These are phyloP conservation scores for Ammodytes dubius DNA, from an alignment of 2,113 vertebrate species.

Conservation along the genomic window DNA sequence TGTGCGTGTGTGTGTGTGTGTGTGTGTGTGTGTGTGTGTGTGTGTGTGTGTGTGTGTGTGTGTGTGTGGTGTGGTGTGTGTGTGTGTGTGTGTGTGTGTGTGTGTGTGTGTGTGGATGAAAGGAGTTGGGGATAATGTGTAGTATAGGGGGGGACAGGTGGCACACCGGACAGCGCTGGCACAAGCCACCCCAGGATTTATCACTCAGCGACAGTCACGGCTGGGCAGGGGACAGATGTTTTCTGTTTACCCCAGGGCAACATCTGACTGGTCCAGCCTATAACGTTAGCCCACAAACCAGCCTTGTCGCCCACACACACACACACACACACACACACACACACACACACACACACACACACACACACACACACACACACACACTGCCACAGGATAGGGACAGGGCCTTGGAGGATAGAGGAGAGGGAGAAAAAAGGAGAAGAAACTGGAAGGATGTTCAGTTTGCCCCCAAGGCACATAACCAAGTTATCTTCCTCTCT, in stretches of 20 bases:
- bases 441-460: slow-evolving; percentile 65
- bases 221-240: slow-evolving; percentile 84
- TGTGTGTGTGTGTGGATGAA: slow-evolving; percentile 30
- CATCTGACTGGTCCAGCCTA: slow-evolving; percentile 75
- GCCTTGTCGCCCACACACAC: slow-evolving; percentile 37
- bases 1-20: slow-evolving; percentile 13
- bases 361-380: too few species aligned
- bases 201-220: slow-evolving; percentile 80
- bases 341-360: too few species aligned
- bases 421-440: slow-evolving; percentile 31
- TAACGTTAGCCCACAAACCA: slow-evolving; percentile 58
- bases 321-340: too few species aligned
- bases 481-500: slow-evolving; percentile 66
- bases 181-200: slow-evolving; percentile 77
- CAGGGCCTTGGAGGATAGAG: slow-evolving; percentile 38
- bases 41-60: slow-evolving; percentile 35
- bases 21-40: not conserved
- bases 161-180: slow-evolving; percentile 76
- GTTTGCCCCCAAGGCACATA: slow-evolving; percentile 63
- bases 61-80: slow-evolving; percentile 77
- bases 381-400: slow-evolving; percentile 7
- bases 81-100: not conserved
- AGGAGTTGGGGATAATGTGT: slow-evolving; percentile 68
- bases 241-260: slow-evolving; percentile 81
- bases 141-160: slow-evolving; percentile 80